Conservation (phyloP, 2,888 invertebrate species). For the Notodromas monacha region DNA sequence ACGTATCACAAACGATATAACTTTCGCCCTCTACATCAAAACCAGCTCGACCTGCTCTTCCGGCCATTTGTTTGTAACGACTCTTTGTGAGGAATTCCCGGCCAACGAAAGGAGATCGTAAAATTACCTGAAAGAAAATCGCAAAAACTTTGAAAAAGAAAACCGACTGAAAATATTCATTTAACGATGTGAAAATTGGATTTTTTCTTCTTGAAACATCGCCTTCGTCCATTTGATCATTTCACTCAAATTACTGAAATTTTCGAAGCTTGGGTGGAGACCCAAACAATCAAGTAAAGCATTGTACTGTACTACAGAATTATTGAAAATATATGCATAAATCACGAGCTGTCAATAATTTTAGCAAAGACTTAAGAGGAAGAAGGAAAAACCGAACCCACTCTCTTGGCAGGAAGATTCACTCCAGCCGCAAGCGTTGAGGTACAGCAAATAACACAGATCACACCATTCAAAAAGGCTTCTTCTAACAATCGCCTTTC, state of each 20-base stretch:
- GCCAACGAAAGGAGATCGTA: slow-evolving; percentile 53
- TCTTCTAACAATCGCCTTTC: slow-evolving; percentile 56
- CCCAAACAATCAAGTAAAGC: no score
- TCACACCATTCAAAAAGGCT: slow-evolving; percentile 40
- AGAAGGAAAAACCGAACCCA: slow-evolving; percentile 12
- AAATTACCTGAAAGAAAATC: slow-evolving; percentile 24
- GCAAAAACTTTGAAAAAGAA: no score
- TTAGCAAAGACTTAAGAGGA: not conserved
- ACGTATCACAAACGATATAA: slow-evolving; percentile 35
- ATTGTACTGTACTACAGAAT: no score
- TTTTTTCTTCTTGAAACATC: no score
- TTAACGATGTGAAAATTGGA: no score
- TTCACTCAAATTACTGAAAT: no score
- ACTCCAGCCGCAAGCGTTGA: slow-evolving; percentile 92
- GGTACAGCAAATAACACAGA: slow-evolving; percentile 68
- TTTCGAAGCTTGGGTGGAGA: no score
- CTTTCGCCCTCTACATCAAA: slow-evolving; percentile 50
- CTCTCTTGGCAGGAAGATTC: slow-evolving; percentile 67
- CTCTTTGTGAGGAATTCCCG: slow-evolving; percentile 33
- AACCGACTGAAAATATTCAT: no score
- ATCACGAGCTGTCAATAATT: not conserved
- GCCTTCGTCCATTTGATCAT: no score
- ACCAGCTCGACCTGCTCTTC: slow-evolving; percentile 71
- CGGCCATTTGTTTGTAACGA: slow-evolving; percentile 79
- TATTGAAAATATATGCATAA: no score